These are phyloP conservation scores for Microtus richardsoni DNA, from an alignment of 2,113 vertebrate genomes.

Conservation along the genomic window DNA sequence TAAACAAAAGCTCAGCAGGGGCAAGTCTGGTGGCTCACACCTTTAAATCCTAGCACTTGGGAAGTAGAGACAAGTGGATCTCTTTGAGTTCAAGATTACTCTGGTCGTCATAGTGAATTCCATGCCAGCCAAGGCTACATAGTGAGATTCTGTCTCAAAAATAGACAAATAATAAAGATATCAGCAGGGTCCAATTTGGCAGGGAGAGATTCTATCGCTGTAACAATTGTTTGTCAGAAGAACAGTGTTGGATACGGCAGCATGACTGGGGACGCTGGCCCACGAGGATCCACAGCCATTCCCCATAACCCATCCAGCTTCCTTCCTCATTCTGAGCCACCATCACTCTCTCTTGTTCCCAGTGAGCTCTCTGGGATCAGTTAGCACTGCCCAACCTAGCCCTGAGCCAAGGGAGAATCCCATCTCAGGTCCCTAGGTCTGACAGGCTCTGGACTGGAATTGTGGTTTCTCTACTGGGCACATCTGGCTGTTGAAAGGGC, in stretches of 20 bases:
- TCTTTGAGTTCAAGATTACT: background rate
- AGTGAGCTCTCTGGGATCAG: background rate
- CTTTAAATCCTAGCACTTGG: background rate
- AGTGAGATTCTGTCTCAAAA: background rate
- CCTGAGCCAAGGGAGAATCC: background rate
- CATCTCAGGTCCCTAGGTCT: background rate
- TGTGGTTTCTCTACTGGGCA: background rate
- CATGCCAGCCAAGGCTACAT: background rate
- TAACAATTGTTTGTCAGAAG: background rate
- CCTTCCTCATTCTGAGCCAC: background rate
- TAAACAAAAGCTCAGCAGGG: background rate
- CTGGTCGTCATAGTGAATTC: background rate
- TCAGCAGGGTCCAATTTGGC: background rate
- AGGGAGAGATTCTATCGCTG: background rate
- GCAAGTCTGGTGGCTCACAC: background rate
- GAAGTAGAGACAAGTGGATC: background rate
- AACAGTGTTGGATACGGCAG: background rate
- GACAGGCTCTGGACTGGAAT: background rate
- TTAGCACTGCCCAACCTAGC: background rate
- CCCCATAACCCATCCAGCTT: background rate
- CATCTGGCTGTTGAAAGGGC: background rate
- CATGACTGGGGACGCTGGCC: background rate
- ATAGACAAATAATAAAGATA: background rate
- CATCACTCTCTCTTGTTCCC: background rate
- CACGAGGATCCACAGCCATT: background rate